A percentile compares a stretch with the other conserved stretches of the same genome.
Conservation (phyloP, 2,888 invertebrate species). For the Trichopria drosophilae region DNA sequence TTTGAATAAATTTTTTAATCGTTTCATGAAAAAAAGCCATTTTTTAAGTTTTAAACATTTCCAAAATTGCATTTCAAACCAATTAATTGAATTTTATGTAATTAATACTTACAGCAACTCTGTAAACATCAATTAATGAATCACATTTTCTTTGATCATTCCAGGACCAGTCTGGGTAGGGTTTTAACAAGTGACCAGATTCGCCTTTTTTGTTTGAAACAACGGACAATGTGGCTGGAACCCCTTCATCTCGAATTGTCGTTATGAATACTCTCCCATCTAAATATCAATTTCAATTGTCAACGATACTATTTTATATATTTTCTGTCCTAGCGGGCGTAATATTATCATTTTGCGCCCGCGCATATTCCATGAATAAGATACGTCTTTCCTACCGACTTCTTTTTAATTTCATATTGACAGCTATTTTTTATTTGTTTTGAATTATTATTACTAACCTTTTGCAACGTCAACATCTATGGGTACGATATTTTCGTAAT, state of each 20-base stretch:
- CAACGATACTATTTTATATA: too few species aligned
- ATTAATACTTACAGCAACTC: slow-evolving; percentile 67
- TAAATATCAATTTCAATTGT: slow-evolving; percentile 8
- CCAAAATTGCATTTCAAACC: too few species aligned
- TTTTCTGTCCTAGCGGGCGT: too few species aligned
- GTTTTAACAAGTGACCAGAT: slow-evolving; percentile 59
- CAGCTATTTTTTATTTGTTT: too few species aligned
- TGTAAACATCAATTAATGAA: slow-evolving; percentile 72
- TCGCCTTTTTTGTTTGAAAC: slow-evolving; percentile 56
- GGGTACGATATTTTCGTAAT: not conserved
- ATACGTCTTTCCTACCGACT: too few species aligned
- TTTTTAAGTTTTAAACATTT: too few species aligned
- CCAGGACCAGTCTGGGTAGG: slow-evolving; percentile 69
- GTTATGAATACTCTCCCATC: slow-evolving; percentile 65
- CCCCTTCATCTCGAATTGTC: slow-evolving; percentile 66
- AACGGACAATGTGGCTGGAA: slow-evolving; percentile 70
- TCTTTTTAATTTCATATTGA: too few species aligned
- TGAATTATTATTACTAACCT: slow-evolving; percentile 3
- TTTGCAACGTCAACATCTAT: slow-evolving; percentile 5
- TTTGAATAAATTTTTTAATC: too few species aligned
- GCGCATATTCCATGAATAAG: too few species aligned
- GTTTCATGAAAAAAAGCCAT: too few species aligned
- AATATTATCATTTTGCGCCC: too few species aligned
- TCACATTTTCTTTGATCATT: slow-evolving; percentile 64
- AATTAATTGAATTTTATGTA: too few species aligned